phyloP scores from a whole-genome alignment of 2,888 invertebrate species.

The Alloscopus bannaensis region DNA sequence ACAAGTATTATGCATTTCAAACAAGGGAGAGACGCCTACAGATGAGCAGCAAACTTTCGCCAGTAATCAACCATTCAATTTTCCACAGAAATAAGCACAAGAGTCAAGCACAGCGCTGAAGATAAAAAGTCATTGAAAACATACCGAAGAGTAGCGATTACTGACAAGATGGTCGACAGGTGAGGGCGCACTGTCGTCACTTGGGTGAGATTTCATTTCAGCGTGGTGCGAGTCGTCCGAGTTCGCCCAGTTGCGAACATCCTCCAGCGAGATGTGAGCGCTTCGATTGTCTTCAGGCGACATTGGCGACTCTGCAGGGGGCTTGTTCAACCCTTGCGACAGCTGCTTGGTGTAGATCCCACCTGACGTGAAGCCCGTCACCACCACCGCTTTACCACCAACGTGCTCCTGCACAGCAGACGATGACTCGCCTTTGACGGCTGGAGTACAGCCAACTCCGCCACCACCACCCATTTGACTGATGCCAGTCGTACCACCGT shows the following conservation, averaged over 20 bases:
- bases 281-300: slow-evolving; percentile 38
- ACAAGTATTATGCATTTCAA: no score
- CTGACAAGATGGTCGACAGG: slow-evolving; percentile 57
- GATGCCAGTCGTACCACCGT: slow-evolving; percentile 12
- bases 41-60: no score
- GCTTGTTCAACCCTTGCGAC: slow-evolving; percentile 30
- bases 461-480: slow-evolving; percentile 7
- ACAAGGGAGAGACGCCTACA: no score
- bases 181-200: slow-evolving; percentile 61
- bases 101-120: not conserved
- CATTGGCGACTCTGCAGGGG: slow-evolving; percentile 23
- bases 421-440: slow-evolving; percentile 7
- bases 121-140: slow-evolving; percentile 16
- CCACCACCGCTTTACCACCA: slow-evolving; percentile 34
- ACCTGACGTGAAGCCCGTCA: slow-evolving; percentile 24
- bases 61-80: no score
- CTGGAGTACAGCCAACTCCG: slow-evolving; percentile 27
- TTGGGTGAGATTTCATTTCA: slow-evolving; percentile 29
- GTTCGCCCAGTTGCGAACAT: no score
- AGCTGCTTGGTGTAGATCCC: slow-evolving; percentile 36
- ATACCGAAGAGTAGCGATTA: slow-evolving; percentile 41
- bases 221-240: slow-evolving; percentile 11
- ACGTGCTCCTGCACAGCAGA: slow-evolving; percentile 32
- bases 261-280: slow-evolving; percentile 19
- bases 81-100: no score